phyloP scores from a whole-genome alignment of 2,797 vertebrate species.

The Mus spretus region DNA sequence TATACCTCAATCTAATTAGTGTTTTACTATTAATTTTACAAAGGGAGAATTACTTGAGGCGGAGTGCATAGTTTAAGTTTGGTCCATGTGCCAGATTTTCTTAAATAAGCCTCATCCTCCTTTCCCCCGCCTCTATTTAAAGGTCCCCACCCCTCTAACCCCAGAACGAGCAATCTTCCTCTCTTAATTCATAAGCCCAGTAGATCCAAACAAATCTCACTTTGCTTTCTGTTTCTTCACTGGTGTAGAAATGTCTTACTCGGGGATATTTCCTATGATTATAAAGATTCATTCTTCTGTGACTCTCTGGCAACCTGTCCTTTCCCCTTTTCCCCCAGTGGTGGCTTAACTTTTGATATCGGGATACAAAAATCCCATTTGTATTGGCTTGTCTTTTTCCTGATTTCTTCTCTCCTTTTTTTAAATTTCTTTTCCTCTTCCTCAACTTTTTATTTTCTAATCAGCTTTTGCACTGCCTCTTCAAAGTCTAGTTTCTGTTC shows the following conservation, averaged over 20 bases:
- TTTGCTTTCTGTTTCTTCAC: conserved; percentile 15
- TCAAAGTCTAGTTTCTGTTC: conserved; percentile 1
- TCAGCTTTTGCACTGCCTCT: background rate
- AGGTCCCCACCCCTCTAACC: background rate
- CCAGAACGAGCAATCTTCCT: background rate
- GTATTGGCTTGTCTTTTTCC: background rate
- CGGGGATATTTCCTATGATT: background rate
- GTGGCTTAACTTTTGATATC: background rate
- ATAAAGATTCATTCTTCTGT: background rate
- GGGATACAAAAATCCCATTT: background rate
- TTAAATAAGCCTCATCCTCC: background rate
- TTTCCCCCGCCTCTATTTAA: background rate
- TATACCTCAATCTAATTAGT: background rate
- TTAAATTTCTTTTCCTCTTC: conserved; percentile 16
- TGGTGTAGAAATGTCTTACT: background rate
- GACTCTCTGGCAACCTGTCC: background rate
- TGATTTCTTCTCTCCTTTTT: background rate
- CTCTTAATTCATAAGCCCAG: background rate
- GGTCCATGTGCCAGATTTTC: background rate
- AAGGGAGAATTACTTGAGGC: background rate
- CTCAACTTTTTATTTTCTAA: conserved; percentile 5
- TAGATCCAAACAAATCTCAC: background rate
- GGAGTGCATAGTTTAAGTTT: background rate
- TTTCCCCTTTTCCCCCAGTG: background rate
- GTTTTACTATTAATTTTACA: conserved; percentile 25